Evolutionary conservation across 2,888 invertebrate species (phyloP).

Genomic region (Hypselothyrea guttata): DNA sequence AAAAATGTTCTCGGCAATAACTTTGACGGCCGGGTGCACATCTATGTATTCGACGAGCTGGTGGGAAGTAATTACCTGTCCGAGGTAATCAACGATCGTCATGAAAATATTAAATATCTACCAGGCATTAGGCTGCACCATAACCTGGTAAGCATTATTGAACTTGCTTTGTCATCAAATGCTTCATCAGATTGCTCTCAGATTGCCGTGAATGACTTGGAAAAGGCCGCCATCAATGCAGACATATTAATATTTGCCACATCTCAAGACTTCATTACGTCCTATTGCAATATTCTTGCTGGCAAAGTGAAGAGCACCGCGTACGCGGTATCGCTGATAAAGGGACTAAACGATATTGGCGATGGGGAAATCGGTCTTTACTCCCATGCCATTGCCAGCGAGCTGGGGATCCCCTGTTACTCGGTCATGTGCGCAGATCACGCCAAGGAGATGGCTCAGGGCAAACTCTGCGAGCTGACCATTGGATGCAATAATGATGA

Average conservation of each 20-base stretch:
- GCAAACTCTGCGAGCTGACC: slow-evolving; percentile 98
- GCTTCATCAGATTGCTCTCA: slow-evolving; percentile 76
- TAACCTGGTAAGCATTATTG: slow-evolving; percentile 56
- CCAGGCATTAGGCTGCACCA: slow-evolving; percentile 59
- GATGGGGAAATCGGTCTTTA: slow-evolving; percentile 95
- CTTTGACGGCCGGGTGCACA: slow-evolving; percentile 58
- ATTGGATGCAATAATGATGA: slow-evolving; percentile 92
- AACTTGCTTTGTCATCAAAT: neutral
- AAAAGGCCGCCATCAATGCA: slow-evolving; percentile 93
- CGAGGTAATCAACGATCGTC: slow-evolving; percentile 59
- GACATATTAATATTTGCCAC: slow-evolving; percentile 97
- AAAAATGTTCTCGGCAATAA: slow-evolving; percentile 37
- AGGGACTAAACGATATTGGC: slow-evolving; percentile 94
- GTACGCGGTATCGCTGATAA: slow-evolving; percentile 95
- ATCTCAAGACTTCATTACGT: slow-evolving; percentile 96
- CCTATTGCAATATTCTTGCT: slow-evolving; percentile 90
- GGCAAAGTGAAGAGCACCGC: slow-evolving; percentile 95
- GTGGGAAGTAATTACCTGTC: slow-evolving; percentile 43
- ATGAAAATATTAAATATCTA: slow-evolving; percentile 72
- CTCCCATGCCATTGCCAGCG: slow-evolving; percentile 93
- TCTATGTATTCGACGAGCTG: slow-evolving; percentile 69
- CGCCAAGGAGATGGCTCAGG: slow-evolving; percentile 97
- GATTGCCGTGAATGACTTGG: slow-evolving; percentile 95
- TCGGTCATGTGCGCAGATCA: slow-evolving; percentile 99
- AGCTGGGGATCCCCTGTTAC: slow-evolving; percentile 92